phyloP scores from a whole-genome alignment of 1,140 invertebrate genomes.

The Diorhabda carinulata region DNA sequence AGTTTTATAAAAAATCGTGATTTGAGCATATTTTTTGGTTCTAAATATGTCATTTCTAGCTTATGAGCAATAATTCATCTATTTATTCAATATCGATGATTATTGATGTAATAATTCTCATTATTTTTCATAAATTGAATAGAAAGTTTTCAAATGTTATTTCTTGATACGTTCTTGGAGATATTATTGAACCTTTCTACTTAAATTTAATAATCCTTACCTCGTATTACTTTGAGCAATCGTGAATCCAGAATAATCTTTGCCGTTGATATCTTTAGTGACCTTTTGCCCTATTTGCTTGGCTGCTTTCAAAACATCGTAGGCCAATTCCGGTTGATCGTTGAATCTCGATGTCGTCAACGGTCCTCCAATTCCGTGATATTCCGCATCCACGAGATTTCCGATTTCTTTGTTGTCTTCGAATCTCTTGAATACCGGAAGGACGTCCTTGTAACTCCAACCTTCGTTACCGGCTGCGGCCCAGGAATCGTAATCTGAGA shows the following conservation, averaged over 20 bases:
- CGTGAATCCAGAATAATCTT: slow-evolving; percentile 47
- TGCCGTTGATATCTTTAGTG: slow-evolving; percentile 58
- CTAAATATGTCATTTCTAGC: too few species aligned
- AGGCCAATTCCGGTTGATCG: slow-evolving; percentile 52
- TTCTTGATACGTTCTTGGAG: too few species aligned
- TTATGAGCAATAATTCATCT: too few species aligned
- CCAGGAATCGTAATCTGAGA: slow-evolving; percentile 67
- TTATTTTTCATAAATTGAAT: too few species aligned
- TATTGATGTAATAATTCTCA: too few species aligned
- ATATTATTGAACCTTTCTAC: too few species aligned
- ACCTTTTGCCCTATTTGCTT: slow-evolving; percentile 53
- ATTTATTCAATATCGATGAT: too few species aligned
- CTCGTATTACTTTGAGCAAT: slow-evolving; percentile 44
- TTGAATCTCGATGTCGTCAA: slow-evolving; percentile 52
- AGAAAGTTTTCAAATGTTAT: too few species aligned
- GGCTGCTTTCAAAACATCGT: slow-evolving; percentile 59
- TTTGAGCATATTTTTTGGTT: too few species aligned
- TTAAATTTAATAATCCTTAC: slow-evolving; percentile 25
- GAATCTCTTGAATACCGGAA: slow-evolving; percentile 55
- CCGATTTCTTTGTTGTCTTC: slow-evolving; percentile 55
- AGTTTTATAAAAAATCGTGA: too few species aligned
- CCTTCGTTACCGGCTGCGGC: slow-evolving; percentile 46
- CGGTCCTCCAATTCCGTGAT: slow-evolving; percentile 51
- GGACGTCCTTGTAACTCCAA: slow-evolving; percentile 49
- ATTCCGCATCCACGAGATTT: slow-evolving; percentile 44